phyloP scores from a whole-genome alignment of 2,113 vertebrate genomes.

The Oryctolagus cuniculus region DNA sequence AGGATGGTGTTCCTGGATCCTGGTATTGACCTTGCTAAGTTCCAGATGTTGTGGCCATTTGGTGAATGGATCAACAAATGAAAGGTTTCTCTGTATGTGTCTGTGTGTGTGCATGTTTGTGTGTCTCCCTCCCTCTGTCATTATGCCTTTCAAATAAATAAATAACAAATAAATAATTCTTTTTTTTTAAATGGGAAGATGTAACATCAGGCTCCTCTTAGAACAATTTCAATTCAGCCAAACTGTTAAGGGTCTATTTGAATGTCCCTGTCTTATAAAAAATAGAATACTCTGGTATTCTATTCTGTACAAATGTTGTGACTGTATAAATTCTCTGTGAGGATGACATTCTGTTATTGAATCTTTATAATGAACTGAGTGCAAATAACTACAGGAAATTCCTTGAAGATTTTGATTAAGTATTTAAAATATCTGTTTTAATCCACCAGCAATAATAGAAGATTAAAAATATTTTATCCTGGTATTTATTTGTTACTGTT shows the following conservation, averaged over 20 bases:
- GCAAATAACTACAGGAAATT: slow-evolving; percentile 20
- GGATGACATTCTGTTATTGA: slow-evolving; percentile 43
- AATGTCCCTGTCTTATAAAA: slow-evolving; percentile 42
- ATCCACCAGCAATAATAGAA: not conserved
- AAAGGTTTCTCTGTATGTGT: too few species aligned
- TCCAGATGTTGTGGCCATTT: too few species aligned
- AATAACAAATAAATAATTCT: too few species aligned
- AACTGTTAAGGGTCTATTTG: not conserved
- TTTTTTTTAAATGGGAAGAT: not conserved
- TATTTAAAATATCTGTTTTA: slow-evolving; percentile 39
- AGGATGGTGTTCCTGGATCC: too few species aligned
- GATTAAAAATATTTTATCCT: slow-evolving; percentile 44
- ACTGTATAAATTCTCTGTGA: slow-evolving; percentile 25
- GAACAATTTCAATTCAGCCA: not conserved
- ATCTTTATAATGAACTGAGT: not conserved
- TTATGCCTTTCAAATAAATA: too few species aligned
- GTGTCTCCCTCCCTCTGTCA: too few species aligned
- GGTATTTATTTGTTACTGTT: slow-evolving; percentile 11
- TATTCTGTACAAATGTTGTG: not conserved
- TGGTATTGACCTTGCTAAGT: too few species aligned
- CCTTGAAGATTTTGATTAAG: slow-evolving; percentile 38
- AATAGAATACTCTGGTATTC: not conserved
- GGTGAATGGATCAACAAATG: too few species aligned
- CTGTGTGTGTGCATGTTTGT: too few species aligned
- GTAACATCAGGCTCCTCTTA: not conserved